A percentile compares a stretch with the other conserved stretches of the same genome.
Evolutionary conservation across 2,113 vertebrate species (phyloP).

Genomic region (Hucho hucho): DNA sequence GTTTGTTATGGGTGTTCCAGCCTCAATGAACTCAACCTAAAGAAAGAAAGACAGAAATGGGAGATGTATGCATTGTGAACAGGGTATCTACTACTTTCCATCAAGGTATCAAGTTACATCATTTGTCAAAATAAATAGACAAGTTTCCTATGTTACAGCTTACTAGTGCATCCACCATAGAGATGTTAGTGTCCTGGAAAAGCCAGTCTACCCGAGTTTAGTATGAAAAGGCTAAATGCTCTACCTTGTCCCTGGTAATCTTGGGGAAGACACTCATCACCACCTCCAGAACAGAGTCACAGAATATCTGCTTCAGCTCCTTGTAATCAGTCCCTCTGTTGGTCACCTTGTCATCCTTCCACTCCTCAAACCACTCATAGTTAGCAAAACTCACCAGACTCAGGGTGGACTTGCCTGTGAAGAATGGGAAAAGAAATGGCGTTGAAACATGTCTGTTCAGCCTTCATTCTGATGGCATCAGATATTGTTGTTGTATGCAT

Average conservation of each 20-base stretch:
- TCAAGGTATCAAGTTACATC: neutral
- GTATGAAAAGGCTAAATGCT: neutral
- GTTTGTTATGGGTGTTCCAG: conserved; percentile 84
- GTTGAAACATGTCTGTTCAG: neutral
- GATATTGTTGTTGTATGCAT: too few species aligned
- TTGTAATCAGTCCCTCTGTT: conserved; percentile 82
- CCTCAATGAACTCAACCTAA: conserved; percentile 80
- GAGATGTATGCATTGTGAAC: neutral
- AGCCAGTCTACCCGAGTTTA: neutral
- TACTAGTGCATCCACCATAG: neutral
- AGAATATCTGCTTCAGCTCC: conserved; percentile 79
- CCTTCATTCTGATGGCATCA: neutral
- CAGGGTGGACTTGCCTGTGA: conserved; percentile 82
- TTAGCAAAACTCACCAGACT: conserved; percentile 70
- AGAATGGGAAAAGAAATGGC: neutral
- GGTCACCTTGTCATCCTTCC: conserved; percentile 78
- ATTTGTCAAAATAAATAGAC: neutral
- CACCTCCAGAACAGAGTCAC: conserved; percentile 70
- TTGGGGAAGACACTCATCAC: conserved; percentile 81
- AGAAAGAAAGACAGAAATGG: neutral
- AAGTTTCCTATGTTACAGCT: neutral
- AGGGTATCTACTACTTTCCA: neutral
- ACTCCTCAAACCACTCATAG: conserved; percentile 92
- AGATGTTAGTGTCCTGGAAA: neutral
- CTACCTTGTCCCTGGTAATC: conserved; percentile 83